These are phyloP conservation scores for Myioborus melanocephalus DNA, from an alignment of 2,797 vertebrate species.

Conservation along the genomic window DNA sequence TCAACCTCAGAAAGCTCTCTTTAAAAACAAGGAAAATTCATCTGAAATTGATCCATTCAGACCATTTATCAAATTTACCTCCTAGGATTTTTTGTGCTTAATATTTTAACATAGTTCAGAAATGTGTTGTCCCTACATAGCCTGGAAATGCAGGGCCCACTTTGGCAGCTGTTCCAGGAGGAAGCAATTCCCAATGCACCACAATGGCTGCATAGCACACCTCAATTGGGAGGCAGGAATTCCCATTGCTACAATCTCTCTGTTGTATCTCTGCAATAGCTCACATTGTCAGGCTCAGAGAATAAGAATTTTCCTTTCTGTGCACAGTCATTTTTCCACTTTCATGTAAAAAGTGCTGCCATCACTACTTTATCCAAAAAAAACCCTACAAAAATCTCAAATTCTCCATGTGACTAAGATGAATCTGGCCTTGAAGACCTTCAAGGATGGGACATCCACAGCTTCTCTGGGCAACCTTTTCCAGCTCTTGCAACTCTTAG, in stretches of 20 bases:
- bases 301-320: neutral
- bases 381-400: neutral
- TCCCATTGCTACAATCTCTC: neutral
- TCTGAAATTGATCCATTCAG: neutral
- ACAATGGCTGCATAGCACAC: neutral
- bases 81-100: neutral
- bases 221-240: neutral
- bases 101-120: neutral
- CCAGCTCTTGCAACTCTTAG: accelerated
- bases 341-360: neutral
- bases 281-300: neutral
- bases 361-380: neutral
- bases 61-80: neutral
- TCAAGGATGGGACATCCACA: neutral
- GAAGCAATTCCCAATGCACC: neutral
- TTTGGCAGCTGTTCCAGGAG: neutral
- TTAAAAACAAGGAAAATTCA: neutral
- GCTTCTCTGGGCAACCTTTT: neutral
- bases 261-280: neutral
- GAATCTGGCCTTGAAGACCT: neutral
- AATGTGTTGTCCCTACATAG: neutral
- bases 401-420: neutral
- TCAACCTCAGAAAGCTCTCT: neutral
- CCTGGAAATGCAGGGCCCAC: accelerated
- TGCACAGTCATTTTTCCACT: neutral